Base-by-base conservation (phyloP, 2,888 invertebrate genomes). In the Disparrhopalites patrizii region DNA sequence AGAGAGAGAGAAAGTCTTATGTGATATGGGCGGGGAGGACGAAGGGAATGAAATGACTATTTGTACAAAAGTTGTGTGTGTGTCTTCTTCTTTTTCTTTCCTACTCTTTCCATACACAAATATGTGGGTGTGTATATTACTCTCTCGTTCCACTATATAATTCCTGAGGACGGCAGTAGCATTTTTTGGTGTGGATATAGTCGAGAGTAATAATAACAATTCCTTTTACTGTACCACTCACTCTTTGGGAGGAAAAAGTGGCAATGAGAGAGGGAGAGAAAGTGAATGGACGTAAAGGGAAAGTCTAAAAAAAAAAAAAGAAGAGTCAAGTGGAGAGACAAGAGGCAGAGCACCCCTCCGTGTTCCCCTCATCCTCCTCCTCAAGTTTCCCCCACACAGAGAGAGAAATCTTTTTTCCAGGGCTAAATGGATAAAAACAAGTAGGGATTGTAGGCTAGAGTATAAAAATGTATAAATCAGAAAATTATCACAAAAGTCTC, bases 381-480 rank as follows among this genome's bases (percentile, higher is more conserved):
- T n/a, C n/a, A n/a, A n/a, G 36, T 36, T 36, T 36, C 36, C 36
- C 36, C 7, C 18, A 27, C 20, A 51, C 18, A 20, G 36, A 7
- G 15, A 36, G 36, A 7, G 15, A 15, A 15, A 10, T 36, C 36
- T 15, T 10, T 10, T 36, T 36, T 36, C 36, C 15, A 47, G 23
- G 10, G 18, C 47, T 47, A 47, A 8, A 47, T 10, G 47, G 23
- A n/a, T 36, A 36, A 36, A 10, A 15, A 36, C 36, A 36, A 23
- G 47, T 20, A 23, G 47, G n/a, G 25, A 31, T 23, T 55, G 36
- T 50, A 50, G 60, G 55, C 36, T 54, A 20, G 40, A 60, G 66
- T 66, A 68, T 62, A 68, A 68, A 68, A 68, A 68, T 68, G 66
- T 68, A 70, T 70, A 70, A 70, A 70, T 70, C 70, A 70, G 65